Conservation (phyloP, 1,140 invertebrate species). For the Lutraria rhynchaena region DNA sequence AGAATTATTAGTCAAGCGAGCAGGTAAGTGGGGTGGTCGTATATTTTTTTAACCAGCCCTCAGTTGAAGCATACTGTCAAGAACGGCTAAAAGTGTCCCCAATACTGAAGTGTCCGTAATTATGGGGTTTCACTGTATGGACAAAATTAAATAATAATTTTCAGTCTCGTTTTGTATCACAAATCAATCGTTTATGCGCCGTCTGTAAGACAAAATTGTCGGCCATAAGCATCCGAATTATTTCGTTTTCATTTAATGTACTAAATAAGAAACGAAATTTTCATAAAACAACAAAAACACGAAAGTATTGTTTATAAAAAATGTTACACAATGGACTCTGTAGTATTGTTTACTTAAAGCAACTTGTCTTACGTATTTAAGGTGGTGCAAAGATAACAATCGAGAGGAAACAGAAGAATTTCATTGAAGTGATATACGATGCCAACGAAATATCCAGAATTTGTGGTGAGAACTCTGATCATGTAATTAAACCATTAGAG, state of each 20-base stretch:
- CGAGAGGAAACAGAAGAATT: constrained; percentile 49
- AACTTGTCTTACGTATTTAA: constrained; percentile 10
- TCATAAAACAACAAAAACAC: no score
- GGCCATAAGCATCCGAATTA: background rate
- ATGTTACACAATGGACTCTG: no score
- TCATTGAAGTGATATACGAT: constrained; percentile 33
- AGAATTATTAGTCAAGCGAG: constrained; percentile 11
- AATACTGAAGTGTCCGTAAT: background rate
- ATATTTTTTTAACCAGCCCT: background rate
- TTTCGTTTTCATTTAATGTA: no score
- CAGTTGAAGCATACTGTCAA: background rate
- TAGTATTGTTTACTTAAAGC: background rate
- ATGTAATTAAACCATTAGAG: constrained; percentile 19
- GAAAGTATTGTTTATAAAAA: no score
- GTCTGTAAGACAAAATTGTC: background rate
- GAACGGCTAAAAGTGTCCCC: no score
- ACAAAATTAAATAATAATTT: background rate
- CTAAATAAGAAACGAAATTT: no score
- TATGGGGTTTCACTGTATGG: background rate
- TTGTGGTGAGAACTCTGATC: constrained; percentile 26
- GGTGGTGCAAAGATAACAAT: constrained; percentile 34
- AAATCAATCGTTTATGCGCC: background rate
- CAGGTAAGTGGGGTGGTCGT: constrained; percentile 18
- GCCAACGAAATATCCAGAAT: constrained; percentile 13
- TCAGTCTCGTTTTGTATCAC: background rate